A percentile compares a stretch with the other conserved stretches of the same genome.
Evolutionary conservation across 2,888 invertebrate species (phyloP).

Genomic region (Chaitophorus viminalis): DNA sequence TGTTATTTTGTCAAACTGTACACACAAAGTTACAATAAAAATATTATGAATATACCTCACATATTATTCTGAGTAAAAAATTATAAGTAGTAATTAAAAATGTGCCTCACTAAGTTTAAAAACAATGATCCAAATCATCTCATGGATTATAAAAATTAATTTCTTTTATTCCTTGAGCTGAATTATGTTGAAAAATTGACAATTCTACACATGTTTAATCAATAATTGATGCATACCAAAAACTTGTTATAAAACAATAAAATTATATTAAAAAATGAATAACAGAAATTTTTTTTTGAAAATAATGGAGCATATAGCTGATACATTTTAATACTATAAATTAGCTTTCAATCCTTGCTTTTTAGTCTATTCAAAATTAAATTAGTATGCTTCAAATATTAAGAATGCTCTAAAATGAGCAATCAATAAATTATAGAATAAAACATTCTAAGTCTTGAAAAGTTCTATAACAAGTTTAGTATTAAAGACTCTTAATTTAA

Average conservation of each 20-base stretch:
- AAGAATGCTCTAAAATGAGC: background rate
- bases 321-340: background rate
- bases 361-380: background rate
- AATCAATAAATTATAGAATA: background rate
- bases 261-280: background rate
- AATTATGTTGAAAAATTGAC: too few relatives aligned
- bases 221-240: too few relatives aligned
- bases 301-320: background rate
- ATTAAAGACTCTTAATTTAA: background rate
- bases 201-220: too few relatives aligned
- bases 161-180: too few relatives aligned
- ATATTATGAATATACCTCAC: too few relatives aligned
- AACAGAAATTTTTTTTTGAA: background rate
- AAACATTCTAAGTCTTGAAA: background rate
- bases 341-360: conserved; percentile 35
- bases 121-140: too few relatives aligned
- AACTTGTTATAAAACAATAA: background rate
- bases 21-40: too few relatives aligned
- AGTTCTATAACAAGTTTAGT: background rate
- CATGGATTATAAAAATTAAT: too few relatives aligned
- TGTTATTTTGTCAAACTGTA: too few relatives aligned
- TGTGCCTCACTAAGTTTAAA: too few relatives aligned
- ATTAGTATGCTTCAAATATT: background rate
- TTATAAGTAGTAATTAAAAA: too few relatives aligned
- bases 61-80: too few relatives aligned